These are phyloP conservation scores for Percopsis omiscomaycus DNA, from an alignment of 2,797 vertebrate species.

Conservation along the genomic window DNA sequence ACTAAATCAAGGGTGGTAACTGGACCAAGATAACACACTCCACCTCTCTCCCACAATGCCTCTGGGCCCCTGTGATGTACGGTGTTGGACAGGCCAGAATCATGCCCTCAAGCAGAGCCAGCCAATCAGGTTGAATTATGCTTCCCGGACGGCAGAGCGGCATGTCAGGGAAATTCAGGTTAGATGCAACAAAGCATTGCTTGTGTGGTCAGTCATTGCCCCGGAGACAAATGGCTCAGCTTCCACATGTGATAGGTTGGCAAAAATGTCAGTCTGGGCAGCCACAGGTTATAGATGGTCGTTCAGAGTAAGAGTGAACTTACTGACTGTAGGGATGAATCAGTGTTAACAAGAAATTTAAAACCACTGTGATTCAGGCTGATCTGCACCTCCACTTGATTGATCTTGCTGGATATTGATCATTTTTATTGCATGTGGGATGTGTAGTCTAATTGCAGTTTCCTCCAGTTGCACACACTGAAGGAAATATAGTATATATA, in stretches of 20 bases:
- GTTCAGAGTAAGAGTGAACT: slow-evolving; percentile 17
- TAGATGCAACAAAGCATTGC: slow-evolving; percentile 65
- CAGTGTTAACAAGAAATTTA: slow-evolving; percentile 19
- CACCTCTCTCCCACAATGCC: slow-evolving; percentile 52
- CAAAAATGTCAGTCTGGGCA: slow-evolving; percentile 49
- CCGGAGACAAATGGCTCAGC: slow-evolving; percentile 65
- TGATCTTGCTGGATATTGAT: slow-evolving; percentile 22
- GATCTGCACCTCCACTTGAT: slow-evolving; percentile 15
- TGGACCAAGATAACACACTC: slow-evolving; percentile 68
- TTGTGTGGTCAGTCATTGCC: slow-evolving; percentile 70
- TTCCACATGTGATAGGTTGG: slow-evolving; percentile 54
- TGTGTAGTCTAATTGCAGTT: slow-evolving; percentile 3
- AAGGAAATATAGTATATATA: slow-evolving; percentile 1
- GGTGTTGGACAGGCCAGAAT: slow-evolving; percentile 75
- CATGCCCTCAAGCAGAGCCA: slow-evolving; percentile 78
- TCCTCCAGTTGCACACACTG: neutral
- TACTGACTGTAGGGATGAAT: slow-evolving; percentile 25
- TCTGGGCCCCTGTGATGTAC: slow-evolving; percentile 72
- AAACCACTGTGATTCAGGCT: slow-evolving; percentile 25
- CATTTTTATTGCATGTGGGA: slow-evolving; percentile 19
- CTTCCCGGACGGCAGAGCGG: slow-evolving; percentile 59
- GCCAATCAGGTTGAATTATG: slow-evolving; percentile 83
- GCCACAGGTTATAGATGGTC: slow-evolving; percentile 60
- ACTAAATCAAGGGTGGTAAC: slow-evolving; percentile 61
- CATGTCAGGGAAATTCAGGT: slow-evolving; percentile 68